Evolutionary conservation across 2,888 invertebrate genomes (phyloP), one percentile per base, ranked within the genome.

Genomic region (Caenorhabditis afra): DNA sequence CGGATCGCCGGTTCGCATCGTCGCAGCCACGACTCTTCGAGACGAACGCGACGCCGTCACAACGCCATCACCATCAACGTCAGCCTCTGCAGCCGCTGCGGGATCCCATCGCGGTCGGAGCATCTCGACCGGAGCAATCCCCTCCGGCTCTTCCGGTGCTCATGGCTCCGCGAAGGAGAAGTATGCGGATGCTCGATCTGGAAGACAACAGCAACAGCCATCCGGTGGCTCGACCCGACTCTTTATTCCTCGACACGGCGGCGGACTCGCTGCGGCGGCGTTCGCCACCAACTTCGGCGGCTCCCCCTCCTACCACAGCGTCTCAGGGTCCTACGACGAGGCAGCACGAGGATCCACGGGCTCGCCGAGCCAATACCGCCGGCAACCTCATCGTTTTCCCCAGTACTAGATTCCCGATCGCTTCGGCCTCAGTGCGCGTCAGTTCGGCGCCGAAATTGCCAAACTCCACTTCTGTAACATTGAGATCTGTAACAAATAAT

Each of bases 331-430:
- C 65, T 18, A 16, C 44, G 53, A 65, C 18, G 55, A 55, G 47
- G 68, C 53, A 57, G 35, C 52, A 39, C 50, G 68, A 52, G 58
- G 57, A 58, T 18, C 44, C 41, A 18, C 49, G 29, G 58, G 58
- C 16, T 76, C 76, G 76, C 76, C 76, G 68, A 78, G 66, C 16
- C 65, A 78, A 66, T 70, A 59, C 59, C 35, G 66, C 22, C 45
- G 78, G 66, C 35, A 65, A 52, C 53, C 66, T 68, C 39, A 77
- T 82, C 83, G 79, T 81, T 81, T 83, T 83, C 75, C 83, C 83
- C 76, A 83, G 68, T 81, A 81, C 83, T 83, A 83, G 76, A 57
- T 78, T 78, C 45, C 74, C 74, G 22, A 79, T 74, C 44, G 73
- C 73, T 37, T 49, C 79, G 16, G 68, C 79, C 10, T 57, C 79